These are phyloP conservation scores for Hanleya hanleyi DNA, from an alignment of 2,888 invertebrate genomes.

Conservation along the genomic window DNA sequence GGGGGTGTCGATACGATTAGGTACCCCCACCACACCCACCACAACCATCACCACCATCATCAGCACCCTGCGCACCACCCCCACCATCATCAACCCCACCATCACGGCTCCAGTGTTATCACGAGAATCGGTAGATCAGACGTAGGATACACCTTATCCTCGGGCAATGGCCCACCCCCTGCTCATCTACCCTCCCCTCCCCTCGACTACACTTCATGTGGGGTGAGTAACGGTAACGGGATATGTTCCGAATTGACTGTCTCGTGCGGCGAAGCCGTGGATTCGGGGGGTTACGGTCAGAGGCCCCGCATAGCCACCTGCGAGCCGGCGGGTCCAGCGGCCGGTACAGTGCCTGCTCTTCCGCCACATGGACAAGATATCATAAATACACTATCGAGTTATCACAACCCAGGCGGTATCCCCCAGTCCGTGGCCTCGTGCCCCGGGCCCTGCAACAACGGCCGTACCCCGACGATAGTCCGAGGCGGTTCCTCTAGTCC, in stretches of 20 bases:
- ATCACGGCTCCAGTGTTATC: neutral
- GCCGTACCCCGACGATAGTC: neutral
- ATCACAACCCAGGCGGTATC: neutral
- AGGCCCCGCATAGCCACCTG: neutral
- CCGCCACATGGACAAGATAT: slow-evolving; percentile 6
- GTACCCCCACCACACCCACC: neutral
- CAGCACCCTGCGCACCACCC: neutral
- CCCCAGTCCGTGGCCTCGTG: neutral
- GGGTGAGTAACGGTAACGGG: neutral
- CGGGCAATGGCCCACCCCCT: slow-evolving; percentile 10
- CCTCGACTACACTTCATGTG: neutral
- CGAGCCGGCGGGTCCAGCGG: neutral
- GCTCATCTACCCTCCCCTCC: slow-evolving; percentile 11
- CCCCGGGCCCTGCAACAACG: neutral
- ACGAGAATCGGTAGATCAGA: neutral
- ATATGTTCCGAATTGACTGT: slow-evolving; percentile 2
- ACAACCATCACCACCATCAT: neutral
- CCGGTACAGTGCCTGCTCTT: neutral
- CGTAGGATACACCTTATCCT: neutral
- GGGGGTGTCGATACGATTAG: neutral
- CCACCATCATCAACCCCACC: neutral
- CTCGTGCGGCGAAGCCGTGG: neutral
- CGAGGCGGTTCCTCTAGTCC: slow-evolving; percentile 1
- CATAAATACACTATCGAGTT: neutral
- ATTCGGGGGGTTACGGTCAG: neutral